A percentile compares a stretch with the other conserved stretches of the same genome.
Conservation (phyloP, 2,797 vertebrate genomes). For the Paratrypauchen microcephalus region DNA sequence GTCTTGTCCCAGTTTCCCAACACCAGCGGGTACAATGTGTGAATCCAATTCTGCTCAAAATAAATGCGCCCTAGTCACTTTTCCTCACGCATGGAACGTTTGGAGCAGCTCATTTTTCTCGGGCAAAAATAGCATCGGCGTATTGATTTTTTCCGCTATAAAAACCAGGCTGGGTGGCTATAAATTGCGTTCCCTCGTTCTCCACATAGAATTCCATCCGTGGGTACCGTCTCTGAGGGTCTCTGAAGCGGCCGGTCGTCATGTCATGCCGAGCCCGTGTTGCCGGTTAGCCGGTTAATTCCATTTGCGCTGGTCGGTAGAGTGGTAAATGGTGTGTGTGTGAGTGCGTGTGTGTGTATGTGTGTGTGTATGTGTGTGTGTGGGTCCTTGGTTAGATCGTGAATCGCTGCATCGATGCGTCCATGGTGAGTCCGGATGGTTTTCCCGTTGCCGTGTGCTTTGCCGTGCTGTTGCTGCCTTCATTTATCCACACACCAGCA, state of each 20-base stretch:
- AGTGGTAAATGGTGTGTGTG: not conserved
- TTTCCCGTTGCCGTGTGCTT: not conserved
- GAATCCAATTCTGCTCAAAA: not conserved
- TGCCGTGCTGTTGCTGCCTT: conserved; percentile 51
- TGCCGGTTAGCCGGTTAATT: not conserved
- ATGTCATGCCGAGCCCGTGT: not conserved
- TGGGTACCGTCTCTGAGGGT: not conserved
- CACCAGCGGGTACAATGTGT: not conserved
- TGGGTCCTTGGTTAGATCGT: not conserved
- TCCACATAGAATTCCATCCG: not conserved
- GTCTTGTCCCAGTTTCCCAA: conserved; percentile 2
- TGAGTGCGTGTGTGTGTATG: not conserved
- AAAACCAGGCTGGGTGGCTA: not conserved
- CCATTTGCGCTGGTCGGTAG: not conserved
- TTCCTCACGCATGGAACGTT: not conserved
- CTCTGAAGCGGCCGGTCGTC: not conserved
- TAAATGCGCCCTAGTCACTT: not conserved
- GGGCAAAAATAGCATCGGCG: not conserved
- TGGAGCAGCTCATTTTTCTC: not conserved
- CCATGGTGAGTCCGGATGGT: not conserved
- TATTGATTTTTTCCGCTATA: not conserved
- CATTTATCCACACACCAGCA: conserved; percentile 56
- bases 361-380: not conserved
- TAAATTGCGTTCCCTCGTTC: not conserved
- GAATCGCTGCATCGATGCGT: not conserved